phyloP scores from a whole-genome alignment of 2,888 invertebrate species.

The Osmoderma eremita region DNA sequence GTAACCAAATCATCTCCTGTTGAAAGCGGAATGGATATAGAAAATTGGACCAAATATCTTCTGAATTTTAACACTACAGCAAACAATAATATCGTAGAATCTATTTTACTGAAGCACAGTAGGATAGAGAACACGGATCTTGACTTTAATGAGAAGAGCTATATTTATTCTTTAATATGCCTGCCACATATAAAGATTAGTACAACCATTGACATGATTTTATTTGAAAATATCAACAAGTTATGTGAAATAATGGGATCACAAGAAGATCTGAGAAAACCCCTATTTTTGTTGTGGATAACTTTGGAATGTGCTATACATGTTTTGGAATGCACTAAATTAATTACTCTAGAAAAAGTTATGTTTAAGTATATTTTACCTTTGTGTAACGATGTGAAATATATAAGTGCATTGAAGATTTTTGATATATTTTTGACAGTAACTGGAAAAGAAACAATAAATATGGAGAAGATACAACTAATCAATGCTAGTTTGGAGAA shows the following conservation, averaged over 20 bases:
- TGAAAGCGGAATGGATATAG: slow-evolving; percentile 69
- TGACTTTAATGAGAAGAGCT: slow-evolving; percentile 61
- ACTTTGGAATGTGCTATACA: slow-evolving; percentile 71
- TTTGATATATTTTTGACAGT: slow-evolving; percentile 68
- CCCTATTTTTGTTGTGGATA: slow-evolving; percentile 68
- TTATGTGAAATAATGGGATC: slow-evolving; percentile 29
- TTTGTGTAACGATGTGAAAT: slow-evolving; percentile 64
- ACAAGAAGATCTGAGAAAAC: slow-evolving; percentile 44
- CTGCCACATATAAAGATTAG: slow-evolving; percentile 67
- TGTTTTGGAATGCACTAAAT: slow-evolving; percentile 65
- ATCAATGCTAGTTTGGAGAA: slow-evolving; percentile 68
- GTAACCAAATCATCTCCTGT: slow-evolving; percentile 73
- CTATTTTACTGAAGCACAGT: slow-evolving; percentile 61
- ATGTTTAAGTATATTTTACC: slow-evolving; percentile 65
- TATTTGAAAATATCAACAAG: slow-evolving; percentile 43
- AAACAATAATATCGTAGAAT: slow-evolving; percentile 61
- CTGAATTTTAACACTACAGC: slow-evolving; percentile 67
- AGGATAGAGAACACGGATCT: slow-evolving; percentile 57
- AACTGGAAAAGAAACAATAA: slow-evolving; percentile 64
- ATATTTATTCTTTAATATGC: slow-evolving; percentile 66
- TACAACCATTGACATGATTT: slow-evolving; percentile 57
- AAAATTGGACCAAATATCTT: slow-evolving; percentile 74
- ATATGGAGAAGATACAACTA: slow-evolving; percentile 63
- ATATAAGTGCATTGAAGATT: slow-evolving; percentile 66
- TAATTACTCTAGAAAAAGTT: slow-evolving; percentile 57